Evolutionary conservation across 2,797 vertebrate species (phyloP).

Genomic region (Thamnophis elegans): DNA sequence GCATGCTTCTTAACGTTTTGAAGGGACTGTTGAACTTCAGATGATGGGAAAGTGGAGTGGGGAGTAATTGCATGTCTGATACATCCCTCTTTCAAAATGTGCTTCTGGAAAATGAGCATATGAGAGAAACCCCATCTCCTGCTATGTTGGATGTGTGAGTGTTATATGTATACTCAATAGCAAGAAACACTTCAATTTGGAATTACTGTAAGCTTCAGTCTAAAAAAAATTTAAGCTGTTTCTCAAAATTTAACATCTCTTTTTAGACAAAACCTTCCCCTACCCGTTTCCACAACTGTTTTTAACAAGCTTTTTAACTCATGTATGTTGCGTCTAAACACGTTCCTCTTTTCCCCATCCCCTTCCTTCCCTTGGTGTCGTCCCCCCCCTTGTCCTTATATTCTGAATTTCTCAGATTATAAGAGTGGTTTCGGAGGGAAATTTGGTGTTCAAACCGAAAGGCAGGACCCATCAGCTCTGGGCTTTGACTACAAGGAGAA

Average conservation of each 20-base stretch:
- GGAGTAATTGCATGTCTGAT: background rate
- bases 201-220: background rate
- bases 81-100: background rate
- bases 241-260: background rate
- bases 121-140: background rate
- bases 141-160: background rate
- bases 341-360: slow-evolving; percentile 42
- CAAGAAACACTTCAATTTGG: background rate
- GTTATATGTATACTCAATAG: background rate
- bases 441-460: slow-evolving; percentile 88
- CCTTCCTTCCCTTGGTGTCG: slow-evolving; percentile 33
- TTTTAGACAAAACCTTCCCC: background rate
- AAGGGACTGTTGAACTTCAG: background rate
- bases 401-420: slow-evolving; percentile 84
- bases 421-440: slow-evolving; percentile 92
- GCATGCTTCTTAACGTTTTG: background rate
- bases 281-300: background rate
- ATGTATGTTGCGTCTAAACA: slow-evolving; percentile 44
- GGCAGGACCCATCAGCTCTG: slow-evolving; percentile 88
- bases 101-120: background rate
- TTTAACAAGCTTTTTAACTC: background rate
- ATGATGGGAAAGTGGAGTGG: background rate
- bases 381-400: slow-evolving; percentile 40
- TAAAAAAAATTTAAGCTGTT: background rate
- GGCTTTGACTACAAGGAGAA: slow-evolving; percentile 92